Evolutionary conservation across 2,113 vertebrate genomes (phyloP).

Genomic region (Corythornis madagascariensis): DNA sequence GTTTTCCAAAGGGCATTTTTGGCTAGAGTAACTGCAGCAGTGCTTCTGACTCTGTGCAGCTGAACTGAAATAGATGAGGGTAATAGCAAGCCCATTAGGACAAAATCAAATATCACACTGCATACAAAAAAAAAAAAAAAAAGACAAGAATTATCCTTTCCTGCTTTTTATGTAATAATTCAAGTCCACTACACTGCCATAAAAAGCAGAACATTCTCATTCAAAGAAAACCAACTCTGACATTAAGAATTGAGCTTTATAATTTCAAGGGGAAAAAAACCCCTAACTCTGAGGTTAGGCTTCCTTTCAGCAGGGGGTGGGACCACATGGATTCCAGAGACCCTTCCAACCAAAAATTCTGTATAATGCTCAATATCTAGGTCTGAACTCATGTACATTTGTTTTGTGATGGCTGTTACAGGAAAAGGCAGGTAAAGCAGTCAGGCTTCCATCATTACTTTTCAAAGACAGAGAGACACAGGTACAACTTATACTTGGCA

Average conservation of each 20-base stretch:
- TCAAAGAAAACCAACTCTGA: neutral
- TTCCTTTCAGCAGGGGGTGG: neutral
- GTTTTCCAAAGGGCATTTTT: slow-evolving; percentile 15
- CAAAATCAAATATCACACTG: neutral
- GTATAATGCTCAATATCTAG: neutral
- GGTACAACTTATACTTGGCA: neutral
- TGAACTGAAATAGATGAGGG: slow-evolving; percentile 16
- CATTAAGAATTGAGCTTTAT: neutral
- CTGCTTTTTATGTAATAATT: neutral
- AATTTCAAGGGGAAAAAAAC: neutral
- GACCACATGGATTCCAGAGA: neutral
- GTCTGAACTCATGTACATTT: neutral
- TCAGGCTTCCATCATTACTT: neutral
- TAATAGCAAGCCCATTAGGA: neutral
- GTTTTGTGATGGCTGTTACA: neutral
- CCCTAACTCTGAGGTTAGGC: neutral
- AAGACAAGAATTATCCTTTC: neutral
- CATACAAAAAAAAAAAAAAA: neutral
- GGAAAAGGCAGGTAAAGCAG: neutral
- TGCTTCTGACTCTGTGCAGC: neutral
- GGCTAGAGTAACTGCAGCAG: neutral
- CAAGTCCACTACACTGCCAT: neutral
- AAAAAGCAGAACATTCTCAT: neutral
- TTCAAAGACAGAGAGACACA: neutral
- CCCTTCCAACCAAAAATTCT: neutral